Base-by-base conservation (phyloP, 2,797 vertebrate genomes). In the Falco berigora region DNA sequence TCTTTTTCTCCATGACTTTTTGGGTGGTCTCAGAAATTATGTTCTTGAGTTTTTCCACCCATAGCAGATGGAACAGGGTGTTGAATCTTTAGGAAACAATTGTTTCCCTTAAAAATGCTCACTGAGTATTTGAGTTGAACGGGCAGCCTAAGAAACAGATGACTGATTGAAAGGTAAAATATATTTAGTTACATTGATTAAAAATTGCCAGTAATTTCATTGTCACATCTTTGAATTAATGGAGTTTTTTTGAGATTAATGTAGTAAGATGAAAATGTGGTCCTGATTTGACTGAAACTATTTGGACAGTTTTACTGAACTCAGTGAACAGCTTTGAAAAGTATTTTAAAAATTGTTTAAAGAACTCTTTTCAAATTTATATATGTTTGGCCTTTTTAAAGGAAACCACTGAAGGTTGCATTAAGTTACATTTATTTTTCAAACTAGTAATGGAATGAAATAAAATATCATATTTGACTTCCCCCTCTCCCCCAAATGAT, bases 1-100 rank as follows among this genome's bases (percentile, higher is more conserved):
- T 49, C 28, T 81, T 95, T 88, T 87, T 56, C 81, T 71, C 36
- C n/a, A 25, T 59, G 44, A 44, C n/a, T 77, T 80, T 91, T 90
- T 90, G 94, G 32, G 68, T 88, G 92, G 86, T 94, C 75, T 86
- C 49, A 92, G 67, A 94, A 92, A 55, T 83, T 14, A 32, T 7
- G 6, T 62, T 74, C 69, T 83, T 71, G 69, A 64, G 8, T 87
- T 92, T 87, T 94, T 86, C 32, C 47, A 52, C 58, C 32, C 81
- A 49, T 21, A 85, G 58, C 84, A 90, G 68, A 88, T 81, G 68
- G 69, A 74, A 86, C 8, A 86, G 25, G 16, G 61, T 80, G 80
- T 71, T 74, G 56, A 92, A 93, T 64, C 67, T 91, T 87, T 42
- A 93, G 52, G 74, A 85, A 93, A 80, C 58, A 63, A 76, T 63